Conservation (phyloP, 92 coral and sea anemone genomes). For the Paragorgia papillata region DNA sequence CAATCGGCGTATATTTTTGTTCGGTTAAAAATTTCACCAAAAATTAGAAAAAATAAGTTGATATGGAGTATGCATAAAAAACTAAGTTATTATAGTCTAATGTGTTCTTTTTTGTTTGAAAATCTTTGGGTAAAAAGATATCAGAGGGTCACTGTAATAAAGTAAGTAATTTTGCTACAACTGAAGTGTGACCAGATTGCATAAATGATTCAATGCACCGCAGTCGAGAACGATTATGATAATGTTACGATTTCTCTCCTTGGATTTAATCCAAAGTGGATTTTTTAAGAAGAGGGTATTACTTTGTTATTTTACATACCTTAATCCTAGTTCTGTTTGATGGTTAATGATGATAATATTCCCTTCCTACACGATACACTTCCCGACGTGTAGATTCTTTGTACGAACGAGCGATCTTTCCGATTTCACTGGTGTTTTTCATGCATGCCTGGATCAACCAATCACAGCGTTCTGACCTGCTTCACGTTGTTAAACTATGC, state of each 20-base stretch:
- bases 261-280: background rate
- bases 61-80: too few relatives aligned
- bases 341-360: constrained; percentile 10
- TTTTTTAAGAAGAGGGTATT: background rate
- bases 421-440: constrained; percentile 20
- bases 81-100: too few relatives aligned
- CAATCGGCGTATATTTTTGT: background rate
- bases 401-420: constrained; percentile 10
- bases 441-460: constrained; percentile 39
- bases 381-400: constrained; percentile 34
- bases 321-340: constrained; percentile 38
- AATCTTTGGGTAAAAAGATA: too few relatives aligned
- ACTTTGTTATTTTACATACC: constrained; percentile 4
- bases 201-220: constrained; percentile 17
- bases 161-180: background rate
- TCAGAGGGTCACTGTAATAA: too few relatives aligned
- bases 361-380: constrained; percentile 27
- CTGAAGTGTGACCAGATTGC: constrained; percentile 3
- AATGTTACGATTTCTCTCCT: too few relatives aligned
- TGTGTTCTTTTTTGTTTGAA: too few relatives aligned
- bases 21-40: constrained; percentile 5
- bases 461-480: constrained; percentile 28
- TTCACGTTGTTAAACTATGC: background rate
- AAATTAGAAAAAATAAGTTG: too few relatives aligned
- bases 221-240: background rate